Conservation (phyloP, 2,888 invertebrate genomes). For the Sarcophaga variegata region DNA sequence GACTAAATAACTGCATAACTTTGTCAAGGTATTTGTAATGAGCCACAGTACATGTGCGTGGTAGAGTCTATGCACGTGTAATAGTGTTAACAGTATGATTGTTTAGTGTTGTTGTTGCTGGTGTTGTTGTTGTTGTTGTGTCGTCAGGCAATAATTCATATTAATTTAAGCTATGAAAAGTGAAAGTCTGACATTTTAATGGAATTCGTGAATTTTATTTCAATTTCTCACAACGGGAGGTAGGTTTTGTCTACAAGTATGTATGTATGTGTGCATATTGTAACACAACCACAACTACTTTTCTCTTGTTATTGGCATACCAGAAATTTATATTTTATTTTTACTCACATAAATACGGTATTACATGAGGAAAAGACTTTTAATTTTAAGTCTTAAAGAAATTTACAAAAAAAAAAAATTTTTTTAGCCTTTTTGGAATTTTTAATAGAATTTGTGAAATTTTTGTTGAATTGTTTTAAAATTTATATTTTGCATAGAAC, state of each 20-base stretch:
- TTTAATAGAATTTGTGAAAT: not conserved
- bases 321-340: not conserved
- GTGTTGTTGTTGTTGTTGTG: conserved; percentile 11
- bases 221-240: conserved; percentile 55
- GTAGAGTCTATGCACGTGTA: not conserved
- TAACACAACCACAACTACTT: not conserved
- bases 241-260: not conserved
- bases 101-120: not conserved
- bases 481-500: not conserved
- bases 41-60: not conserved
- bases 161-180: conserved; percentile 74
- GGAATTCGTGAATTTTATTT: conserved; percentile 71
- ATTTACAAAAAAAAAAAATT: not conserved
- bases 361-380: not conserved
- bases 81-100: not conserved
- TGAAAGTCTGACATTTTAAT: conserved; percentile 74
- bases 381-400: not conserved
- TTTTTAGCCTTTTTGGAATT: conserved; percentile 39
- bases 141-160: conserved; percentile 71
- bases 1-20: conserved; percentile 4
- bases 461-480: conserved; percentile 25
- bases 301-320: not conserved
- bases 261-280: not conserved
- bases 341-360: not conserved
- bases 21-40: conserved; percentile 18